These are phyloP conservation scores for Saguinus midas DNA, from an alignment of 2,113 vertebrate species.

Conservation along the genomic window DNA sequence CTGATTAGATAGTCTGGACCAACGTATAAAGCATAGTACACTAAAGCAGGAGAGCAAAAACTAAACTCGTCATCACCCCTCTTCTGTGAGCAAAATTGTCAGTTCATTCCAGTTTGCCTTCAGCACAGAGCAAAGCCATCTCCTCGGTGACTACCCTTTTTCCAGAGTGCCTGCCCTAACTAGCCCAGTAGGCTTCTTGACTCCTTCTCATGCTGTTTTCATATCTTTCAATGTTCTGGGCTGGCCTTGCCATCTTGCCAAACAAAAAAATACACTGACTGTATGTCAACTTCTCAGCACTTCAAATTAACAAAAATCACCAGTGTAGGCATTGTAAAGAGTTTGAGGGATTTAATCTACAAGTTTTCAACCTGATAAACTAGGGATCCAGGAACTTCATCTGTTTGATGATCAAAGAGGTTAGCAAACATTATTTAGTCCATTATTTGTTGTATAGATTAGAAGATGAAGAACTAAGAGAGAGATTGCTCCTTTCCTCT, in stretches of 20 bases:
- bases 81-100: neutral
- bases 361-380: neutral
- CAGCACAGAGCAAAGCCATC: neutral
- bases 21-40: neutral
- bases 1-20: conserved; percentile 49
- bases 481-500: neutral
- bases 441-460: neutral
- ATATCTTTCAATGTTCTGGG: neutral
- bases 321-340: neutral
- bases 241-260: neutral
- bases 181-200: neutral
- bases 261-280: neutral
- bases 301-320: neutral
- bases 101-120: neutral
- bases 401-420: neutral
- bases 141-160: neutral
- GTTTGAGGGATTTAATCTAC: neutral
- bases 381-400: neutral
- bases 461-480: neutral
- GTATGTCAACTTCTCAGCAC: neutral
- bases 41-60: neutral
- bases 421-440: neutral
- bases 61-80: neutral
- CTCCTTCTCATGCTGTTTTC: neutral
- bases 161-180: neutral